Conservation (phyloP, 1,140 invertebrate genomes). For the Hycleus cichorii region DNA sequence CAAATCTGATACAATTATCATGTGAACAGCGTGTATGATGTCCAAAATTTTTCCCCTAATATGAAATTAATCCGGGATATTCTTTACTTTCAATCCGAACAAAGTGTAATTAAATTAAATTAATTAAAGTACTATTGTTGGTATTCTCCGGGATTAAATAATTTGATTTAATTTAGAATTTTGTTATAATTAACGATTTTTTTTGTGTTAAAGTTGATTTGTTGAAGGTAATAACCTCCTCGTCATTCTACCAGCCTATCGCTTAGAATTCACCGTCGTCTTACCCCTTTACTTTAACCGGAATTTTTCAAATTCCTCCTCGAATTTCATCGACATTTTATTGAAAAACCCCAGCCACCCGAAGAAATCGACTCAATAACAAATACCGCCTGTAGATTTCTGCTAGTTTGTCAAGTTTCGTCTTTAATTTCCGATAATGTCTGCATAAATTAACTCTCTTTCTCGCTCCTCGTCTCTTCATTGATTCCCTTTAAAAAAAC, state of each 20-base stretch:
- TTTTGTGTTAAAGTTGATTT: neutral
- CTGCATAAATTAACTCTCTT: slow-evolving; percentile 25
- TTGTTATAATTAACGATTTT: neutral
- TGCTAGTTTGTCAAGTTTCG: slow-evolving; percentile 21
- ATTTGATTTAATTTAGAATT: neutral
- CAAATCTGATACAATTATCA: neutral
- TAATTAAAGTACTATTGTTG: too few species aligned
- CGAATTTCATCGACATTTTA: neutral
- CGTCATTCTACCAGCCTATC: slow-evolving; percentile 11
- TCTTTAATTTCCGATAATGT: slow-evolving; percentile 27
- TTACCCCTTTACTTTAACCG: slow-evolving; percentile 25
- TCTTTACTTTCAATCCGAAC: too few species aligned
- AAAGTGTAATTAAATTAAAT: too few species aligned
- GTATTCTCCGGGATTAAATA: too few species aligned
- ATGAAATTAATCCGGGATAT: too few species aligned
- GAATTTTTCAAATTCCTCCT: slow-evolving; percentile 21
- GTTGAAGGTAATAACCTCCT: neutral
- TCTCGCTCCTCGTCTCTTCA: neutral
- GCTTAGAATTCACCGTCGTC: slow-evolving; percentile 24
- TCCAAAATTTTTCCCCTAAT: neutral
- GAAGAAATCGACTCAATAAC: neutral
- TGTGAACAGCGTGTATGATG: slow-evolving; percentile 1
- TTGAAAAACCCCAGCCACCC: neutral
- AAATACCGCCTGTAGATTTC: slow-evolving; percentile 8
- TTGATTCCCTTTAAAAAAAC: slow-evolving; percentile 11